Conservation (phyloP, 2,797 vertebrate species). For the Trematomus bernacchii region DNA sequence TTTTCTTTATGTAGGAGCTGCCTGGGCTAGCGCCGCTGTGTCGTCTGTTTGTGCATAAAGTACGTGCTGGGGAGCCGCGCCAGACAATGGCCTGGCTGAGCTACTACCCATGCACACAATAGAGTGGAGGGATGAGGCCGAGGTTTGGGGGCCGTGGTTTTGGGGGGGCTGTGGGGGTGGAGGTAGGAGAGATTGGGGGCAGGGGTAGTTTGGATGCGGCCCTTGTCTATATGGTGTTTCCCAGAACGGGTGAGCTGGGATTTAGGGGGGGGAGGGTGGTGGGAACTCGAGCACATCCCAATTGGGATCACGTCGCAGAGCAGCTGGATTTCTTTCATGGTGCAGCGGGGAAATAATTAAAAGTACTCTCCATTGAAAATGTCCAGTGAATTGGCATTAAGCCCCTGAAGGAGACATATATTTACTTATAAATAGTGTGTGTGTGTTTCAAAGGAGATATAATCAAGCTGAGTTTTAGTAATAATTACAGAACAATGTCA, state of each 20-base stretch:
- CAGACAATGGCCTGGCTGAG: slow-evolving; percentile 86
- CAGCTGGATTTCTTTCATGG: slow-evolving; percentile 88
- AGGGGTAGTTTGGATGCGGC: slow-evolving; percentile 73
- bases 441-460: neutral
- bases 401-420: slow-evolving; percentile 73
- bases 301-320: slow-evolving; percentile 81
- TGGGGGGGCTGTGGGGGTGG: slow-evolving; percentile 67
- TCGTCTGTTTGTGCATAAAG: slow-evolving; percentile 85
- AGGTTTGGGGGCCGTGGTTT: slow-evolving; percentile 79
- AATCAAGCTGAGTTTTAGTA: slow-evolving; percentile 20
- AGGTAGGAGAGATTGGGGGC: slow-evolving; percentile 71
- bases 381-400: slow-evolving; percentile 78
- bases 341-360: slow-evolving; percentile 85
- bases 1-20: slow-evolving; percentile 83
- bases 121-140: slow-evolving; percentile 81
- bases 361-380: slow-evolving; percentile 81
- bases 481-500: slow-evolving; percentile 42
- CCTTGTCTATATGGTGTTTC: slow-evolving; percentile 77
- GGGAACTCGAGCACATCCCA: slow-evolving; percentile 81
- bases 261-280: slow-evolving; percentile 77
- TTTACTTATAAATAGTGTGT: slow-evolving; percentile 48
- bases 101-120: slow-evolving; percentile 86
- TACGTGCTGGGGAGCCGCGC: slow-evolving; percentile 80
- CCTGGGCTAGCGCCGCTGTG: slow-evolving; percentile 78
- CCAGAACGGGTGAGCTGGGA: slow-evolving; percentile 72